phyloP scores from a whole-genome alignment of 2,113 vertebrate species.

The Sapayoa aenigma region DNA sequence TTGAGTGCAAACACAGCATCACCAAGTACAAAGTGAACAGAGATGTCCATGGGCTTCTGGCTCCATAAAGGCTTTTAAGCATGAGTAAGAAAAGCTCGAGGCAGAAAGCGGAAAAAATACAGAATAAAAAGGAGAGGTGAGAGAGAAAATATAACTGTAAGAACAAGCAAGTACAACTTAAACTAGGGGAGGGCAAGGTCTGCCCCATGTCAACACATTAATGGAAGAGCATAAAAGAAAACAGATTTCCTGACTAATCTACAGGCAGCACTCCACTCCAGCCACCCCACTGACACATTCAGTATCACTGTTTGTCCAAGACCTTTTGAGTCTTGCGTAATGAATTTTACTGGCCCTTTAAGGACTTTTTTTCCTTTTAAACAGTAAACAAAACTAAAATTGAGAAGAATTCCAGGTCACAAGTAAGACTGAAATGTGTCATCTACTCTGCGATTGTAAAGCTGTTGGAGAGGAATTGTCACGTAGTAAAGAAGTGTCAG shows the following conservation, averaged over 20 bases:
- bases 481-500: neutral
- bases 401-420: neutral
- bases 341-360: neutral
- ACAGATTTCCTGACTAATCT: neutral
- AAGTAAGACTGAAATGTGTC: neutral
- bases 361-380: neutral
- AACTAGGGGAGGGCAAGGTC: neutral
- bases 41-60: neutral
- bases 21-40: neutral
- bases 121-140: neutral
- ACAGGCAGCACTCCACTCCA: neutral
- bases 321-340: neutral
- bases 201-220: neutral
- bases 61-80: neutral
- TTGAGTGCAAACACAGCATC: neutral
- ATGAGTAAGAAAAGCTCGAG: neutral
- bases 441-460: neutral
- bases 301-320: neutral
- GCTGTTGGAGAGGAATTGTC: neutral
- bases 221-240: neutral
- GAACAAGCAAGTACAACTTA: neutral
- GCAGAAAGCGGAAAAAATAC: neutral
- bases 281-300: neutral
- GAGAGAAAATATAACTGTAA: neutral
- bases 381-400: neutral